Evolutionary conservation across 64 coral and sea anemone genomes (phyloP).

Genomic region (Stichodactyla helianthus): DNA sequence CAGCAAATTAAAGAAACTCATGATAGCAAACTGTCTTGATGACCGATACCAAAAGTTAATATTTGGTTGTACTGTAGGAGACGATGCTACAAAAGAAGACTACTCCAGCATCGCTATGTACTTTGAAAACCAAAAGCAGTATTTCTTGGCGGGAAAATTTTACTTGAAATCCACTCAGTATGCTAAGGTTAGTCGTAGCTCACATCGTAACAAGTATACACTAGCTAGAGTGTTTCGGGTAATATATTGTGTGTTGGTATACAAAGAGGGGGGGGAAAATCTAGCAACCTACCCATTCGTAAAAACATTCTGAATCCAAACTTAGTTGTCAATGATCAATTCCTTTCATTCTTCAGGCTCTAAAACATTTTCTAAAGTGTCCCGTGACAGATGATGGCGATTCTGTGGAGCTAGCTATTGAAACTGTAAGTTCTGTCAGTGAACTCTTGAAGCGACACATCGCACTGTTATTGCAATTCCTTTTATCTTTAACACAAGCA

Average conservation of each 20-base stretch:
- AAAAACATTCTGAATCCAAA: not conserved
- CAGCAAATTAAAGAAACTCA: no score
- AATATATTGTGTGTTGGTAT: no score
- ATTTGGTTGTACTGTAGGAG: constrained; percentile 45
- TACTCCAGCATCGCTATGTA: constrained; percentile 95
- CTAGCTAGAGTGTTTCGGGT: no score
- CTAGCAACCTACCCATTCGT: no score
- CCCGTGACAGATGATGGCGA: constrained; percentile 86
- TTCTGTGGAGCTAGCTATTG: constrained; percentile 94
- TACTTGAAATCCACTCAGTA: constrained; percentile 81
- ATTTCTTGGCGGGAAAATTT: constrained; percentile 95
- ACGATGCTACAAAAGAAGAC: constrained; percentile 86
- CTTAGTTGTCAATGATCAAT: not conserved
- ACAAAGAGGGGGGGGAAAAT: no score
- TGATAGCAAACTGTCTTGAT: no score
- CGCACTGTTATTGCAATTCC: not conserved
- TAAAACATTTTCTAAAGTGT: constrained; percentile 93
- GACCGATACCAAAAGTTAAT: not conserved
- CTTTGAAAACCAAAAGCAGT: constrained; percentile 95
- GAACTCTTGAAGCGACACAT: not conserved
- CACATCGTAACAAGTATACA: no score
- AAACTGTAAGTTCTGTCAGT: constrained; percentile 62
- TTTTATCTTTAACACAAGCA: not conserved
- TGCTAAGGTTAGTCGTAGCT: constrained; percentile 51
- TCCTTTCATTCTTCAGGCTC: constrained; percentile 44